These are phyloP conservation scores for Euwallacea fornicatus DNA, from an alignment of 1,140 invertebrate species.

Conservation along the genomic window DNA sequence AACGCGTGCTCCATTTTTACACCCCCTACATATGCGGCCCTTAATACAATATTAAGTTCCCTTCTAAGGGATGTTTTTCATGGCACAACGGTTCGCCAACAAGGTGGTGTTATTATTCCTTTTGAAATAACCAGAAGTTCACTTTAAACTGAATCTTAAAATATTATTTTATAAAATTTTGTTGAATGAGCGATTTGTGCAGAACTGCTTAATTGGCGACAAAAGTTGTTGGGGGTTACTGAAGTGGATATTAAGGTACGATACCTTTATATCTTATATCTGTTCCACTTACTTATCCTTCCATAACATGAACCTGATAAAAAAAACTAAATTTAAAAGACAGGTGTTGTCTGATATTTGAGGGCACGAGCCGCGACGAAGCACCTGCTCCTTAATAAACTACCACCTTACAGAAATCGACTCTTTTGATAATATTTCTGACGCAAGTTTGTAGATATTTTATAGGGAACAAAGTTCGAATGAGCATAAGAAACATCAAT, in stretches of 20 bases:
- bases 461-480: no score
- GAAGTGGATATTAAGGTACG: not conserved
- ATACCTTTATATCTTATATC: not conserved
- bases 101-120: conserved; percentile 15
- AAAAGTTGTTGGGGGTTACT: no score
- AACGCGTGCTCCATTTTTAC: conserved; percentile 30
- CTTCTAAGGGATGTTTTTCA: conserved; percentile 22
- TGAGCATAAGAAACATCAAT: no score
- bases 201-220: not conserved
- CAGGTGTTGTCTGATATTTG: conserved; percentile 14
- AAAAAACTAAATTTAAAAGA: conserved; percentile 18
- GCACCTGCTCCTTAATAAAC: not conserved
- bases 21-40: conserved; percentile 17
- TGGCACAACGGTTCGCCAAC: conserved; percentile 7
- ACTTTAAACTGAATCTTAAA: no score
- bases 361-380: conserved; percentile 18
- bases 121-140: not conserved
- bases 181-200: not conserved
- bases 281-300: conserved; percentile 12
- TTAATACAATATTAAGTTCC: conserved; percentile 28
- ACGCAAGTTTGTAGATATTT: no score
- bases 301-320: conserved; percentile 12
- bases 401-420: no score
- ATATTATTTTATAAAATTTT: no score
- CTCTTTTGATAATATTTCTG: no score